These are phyloP conservation scores for Palythoa grandis DNA, from an alignment of 92 coral and sea anemone species.

Conservation along the genomic window DNA sequence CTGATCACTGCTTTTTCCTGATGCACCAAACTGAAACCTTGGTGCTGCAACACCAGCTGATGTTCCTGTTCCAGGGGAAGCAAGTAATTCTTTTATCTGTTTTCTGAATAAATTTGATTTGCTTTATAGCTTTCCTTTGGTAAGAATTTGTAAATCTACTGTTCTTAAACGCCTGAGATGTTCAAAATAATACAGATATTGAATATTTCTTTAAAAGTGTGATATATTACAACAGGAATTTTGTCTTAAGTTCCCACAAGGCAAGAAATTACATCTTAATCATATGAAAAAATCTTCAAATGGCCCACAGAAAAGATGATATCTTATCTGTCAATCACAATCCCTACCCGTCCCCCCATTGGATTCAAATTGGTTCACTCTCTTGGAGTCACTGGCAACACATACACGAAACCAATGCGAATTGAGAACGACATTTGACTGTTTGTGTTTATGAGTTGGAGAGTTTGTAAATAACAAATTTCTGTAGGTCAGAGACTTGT, in stretches of 20 bases:
- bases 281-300: background rate
- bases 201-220: background rate
- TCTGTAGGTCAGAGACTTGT: constrained; percentile 45
- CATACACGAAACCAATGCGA: constrained; percentile 32
- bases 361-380: background rate
- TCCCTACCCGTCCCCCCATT: constrained; percentile 27
- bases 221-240: background rate
- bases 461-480: constrained; percentile 46
- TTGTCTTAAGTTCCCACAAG: background rate
- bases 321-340: constrained; percentile 13
- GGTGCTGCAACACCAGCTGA: background rate
- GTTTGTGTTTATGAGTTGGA: constrained; percentile 36
- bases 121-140: background rate
- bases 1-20: background rate
- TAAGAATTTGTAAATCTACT: too few species aligned
- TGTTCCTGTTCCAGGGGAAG: background rate
- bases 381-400: constrained; percentile 45
- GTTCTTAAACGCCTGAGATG: background rate
- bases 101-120: too few species aligned
- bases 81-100: background rate
- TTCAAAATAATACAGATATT: background rate
- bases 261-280: background rate
- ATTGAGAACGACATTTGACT: constrained; percentile 17
- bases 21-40: constrained; percentile 16
- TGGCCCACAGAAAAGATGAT: background rate